A percentile compares a stretch with the other conserved stretches of the same genome.
Conservation (phyloP, 92 coral and sea anemone species). For the Epizoanthus ramosus region DNA sequence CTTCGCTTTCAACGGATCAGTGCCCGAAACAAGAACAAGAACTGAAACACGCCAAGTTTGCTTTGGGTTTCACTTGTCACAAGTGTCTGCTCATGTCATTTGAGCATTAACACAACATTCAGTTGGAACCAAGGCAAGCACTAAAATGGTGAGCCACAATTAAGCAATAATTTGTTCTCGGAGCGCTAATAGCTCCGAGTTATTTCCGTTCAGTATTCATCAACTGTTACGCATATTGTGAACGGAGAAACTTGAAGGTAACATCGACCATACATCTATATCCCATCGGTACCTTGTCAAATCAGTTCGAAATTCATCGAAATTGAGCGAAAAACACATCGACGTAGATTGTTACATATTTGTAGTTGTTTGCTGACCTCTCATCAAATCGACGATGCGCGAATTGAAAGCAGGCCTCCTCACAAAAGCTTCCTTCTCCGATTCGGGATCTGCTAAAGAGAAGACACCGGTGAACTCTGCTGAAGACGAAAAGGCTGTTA, state of each 20-base stretch:
- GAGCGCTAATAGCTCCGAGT: background rate
- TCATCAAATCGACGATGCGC: conserved; percentile 13
- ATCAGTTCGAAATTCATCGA: background rate
- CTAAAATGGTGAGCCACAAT: background rate
- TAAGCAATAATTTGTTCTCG: background rate
- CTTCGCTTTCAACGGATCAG: background rate
- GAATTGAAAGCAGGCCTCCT: conserved; percentile 3
- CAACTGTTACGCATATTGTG: no score
- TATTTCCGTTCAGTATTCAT: background rate
- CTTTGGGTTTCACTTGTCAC: background rate
- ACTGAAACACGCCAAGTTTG: background rate
- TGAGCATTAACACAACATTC: background rate
- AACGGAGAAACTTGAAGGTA: no score
- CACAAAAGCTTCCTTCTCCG: conserved; percentile 20
- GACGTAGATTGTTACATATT: background rate
- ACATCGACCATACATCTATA: no score
- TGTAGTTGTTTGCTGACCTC: background rate
- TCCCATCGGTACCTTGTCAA: background rate
- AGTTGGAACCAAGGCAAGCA: background rate
- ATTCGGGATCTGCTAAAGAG: background rate
- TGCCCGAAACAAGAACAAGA: no score
- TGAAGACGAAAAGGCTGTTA: conserved; percentile 62
- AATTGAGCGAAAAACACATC: background rate
- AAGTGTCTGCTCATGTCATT: background rate
- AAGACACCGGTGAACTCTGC: conserved; percentile 46